phyloP scores from a whole-genome alignment of 2,113 vertebrate species.

The Propithecus coquereli region DNA sequence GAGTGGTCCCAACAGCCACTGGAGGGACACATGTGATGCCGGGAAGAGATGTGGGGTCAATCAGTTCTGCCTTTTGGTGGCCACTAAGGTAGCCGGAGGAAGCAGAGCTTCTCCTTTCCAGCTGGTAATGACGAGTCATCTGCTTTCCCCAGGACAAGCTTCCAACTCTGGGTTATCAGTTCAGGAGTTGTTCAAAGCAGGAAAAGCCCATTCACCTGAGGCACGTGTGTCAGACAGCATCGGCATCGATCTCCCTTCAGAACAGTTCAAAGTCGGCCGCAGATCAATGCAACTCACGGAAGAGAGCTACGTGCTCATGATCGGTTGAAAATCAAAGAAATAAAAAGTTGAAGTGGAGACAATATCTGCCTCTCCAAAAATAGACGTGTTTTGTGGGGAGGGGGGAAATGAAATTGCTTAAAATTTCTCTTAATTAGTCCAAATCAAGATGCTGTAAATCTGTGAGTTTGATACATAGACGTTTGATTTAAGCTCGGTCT shows the following conservation, averaged over 20 bases:
- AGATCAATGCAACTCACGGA: not conserved
- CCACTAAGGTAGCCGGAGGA: not conserved
- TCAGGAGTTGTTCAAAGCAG: not conserved
- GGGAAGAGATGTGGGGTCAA: not conserved
- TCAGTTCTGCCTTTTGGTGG: not conserved
- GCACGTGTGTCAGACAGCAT: not conserved
- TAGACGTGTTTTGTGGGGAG: not conserved
- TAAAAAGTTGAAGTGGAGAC: not conserved
- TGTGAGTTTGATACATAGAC: not conserved
- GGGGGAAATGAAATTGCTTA: not conserved
- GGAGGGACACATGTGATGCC: accelerated
- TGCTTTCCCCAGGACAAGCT: not conserved
- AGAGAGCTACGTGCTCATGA: not conserved
- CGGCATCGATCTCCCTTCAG: not conserved
- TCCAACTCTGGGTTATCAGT: not conserved
- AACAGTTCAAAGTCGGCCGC: not conserved
- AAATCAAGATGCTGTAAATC: not conserved
- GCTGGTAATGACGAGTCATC: not conserved
- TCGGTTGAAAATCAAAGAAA: not conserved
- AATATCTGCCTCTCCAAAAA: not conserved
- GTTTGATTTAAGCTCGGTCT: not conserved
- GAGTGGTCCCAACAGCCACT: not conserved
- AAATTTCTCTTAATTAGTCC: not conserved
- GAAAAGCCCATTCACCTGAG: not conserved
- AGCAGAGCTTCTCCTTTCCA: not conserved